Evolutionary conservation across 2,113 vertebrate species (phyloP), one percentile per base, ranked within the genome.

Genomic region (Peromyscus maniculatus): DNA sequence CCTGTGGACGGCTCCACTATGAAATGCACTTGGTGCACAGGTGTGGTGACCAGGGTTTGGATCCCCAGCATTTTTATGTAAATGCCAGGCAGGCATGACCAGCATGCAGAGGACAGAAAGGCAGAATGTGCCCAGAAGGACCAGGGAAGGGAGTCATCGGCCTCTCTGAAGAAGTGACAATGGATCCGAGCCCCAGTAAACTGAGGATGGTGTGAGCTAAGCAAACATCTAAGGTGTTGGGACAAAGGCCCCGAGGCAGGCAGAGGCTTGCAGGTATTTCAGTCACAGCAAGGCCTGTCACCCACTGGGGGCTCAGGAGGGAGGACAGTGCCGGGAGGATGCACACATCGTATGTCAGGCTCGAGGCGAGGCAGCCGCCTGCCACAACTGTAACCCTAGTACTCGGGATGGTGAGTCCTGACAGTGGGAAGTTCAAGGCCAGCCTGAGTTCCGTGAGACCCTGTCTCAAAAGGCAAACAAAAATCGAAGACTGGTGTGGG

Each of bases 281-380:
- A 28, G 31, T 17, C 12, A 4, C 5, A 9, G 46, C 33, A 12
- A 62, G 52, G 43, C 1, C 0, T 2, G 21, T 10, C 16, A 6
- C 1, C 11, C 6, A 28, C 46, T 19, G 28, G 88, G 49, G 36
- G 36, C n/a, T 3, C 2, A 16, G 36, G 59, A 75, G 24, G 78
- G 17, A 78, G 33, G 21, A 31, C 52, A 36, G 12, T 0, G 19
- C 26, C 33, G 9, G 26, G 83, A 33, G 3, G 77, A 49, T 16
- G 52, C 31, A 15, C 52, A 52, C 4, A 6, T 4, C 1, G 6
- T 0, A 5, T 2, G 8, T 1, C 43, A 39, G n/a, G n/a, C 10
- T 79, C 4, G 9, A 46, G 66, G 26, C 10, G 7, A 36, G 9
- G 16, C 39, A 43, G 13, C 93, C 31, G 19, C 49, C 64, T 8